Conservation (phyloP, 1,140 invertebrate species). For the Gryon sp. region DNA sequence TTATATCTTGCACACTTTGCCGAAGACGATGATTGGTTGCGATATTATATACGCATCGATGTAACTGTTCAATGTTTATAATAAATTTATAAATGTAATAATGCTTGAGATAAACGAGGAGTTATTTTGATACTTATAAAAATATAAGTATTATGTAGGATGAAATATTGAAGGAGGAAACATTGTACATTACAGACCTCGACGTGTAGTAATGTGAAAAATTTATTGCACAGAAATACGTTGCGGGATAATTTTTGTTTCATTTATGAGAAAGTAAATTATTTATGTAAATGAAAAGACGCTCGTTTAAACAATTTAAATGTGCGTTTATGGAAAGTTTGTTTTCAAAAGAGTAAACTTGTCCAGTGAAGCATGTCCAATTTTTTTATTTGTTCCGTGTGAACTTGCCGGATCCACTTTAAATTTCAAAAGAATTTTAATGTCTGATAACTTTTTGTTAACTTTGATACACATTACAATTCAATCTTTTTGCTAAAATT, state of each 20-base stretch:
- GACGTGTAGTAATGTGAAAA: slow-evolving; percentile 7
- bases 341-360: too few relatives aligned
- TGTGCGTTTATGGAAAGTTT: too few relatives aligned
- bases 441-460: too few relatives aligned
- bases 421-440: too few relatives aligned
- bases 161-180: slow-evolving; percentile 24
- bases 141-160: slow-evolving; percentile 4
- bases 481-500: too few relatives aligned
- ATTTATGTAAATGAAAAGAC: neutral
- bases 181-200: neutral
- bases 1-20: too few relatives aligned
- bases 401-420: too few relatives aligned
- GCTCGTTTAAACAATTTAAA: too few relatives aligned
- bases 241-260: slow-evolving; percentile 15
- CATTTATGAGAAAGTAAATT: slow-evolving; percentile 5
- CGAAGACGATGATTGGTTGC: too few relatives aligned
- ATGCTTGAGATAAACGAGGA: neutral
- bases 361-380: too few relatives aligned
- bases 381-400: too few relatives aligned
- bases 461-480: too few relatives aligned
- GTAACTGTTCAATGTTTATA: slow-evolving; percentile 23
- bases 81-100: slow-evolving; percentile 28
- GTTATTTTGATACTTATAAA: slow-evolving; percentile 6
- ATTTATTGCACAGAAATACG: neutral
- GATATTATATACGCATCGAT: slow-evolving; percentile 3